phyloP scores from a whole-genome alignment of 2,797 vertebrate genomes.

The Siniperca undulata region DNA sequence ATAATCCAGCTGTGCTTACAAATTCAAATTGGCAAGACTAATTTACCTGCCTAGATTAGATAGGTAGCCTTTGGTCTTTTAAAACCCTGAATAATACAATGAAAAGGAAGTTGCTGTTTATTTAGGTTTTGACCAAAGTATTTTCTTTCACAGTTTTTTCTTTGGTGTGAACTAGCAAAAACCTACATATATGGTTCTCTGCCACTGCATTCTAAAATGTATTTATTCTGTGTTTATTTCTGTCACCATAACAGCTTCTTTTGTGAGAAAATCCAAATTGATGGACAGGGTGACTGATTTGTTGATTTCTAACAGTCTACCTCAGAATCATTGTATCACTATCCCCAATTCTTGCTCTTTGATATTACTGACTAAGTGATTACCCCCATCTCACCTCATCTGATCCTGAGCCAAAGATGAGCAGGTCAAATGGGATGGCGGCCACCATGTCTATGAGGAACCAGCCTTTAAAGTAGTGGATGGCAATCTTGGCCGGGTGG shows the following conservation, averaged over 20 bases:
- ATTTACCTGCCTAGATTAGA: no score
- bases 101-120: no score
- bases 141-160: no score
- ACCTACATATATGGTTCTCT: background rate
- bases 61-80: no score
- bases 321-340: background rate
- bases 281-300: background rate
- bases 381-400: slow-evolving; percentile 91
- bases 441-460: slow-evolving; percentile 99
- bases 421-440: slow-evolving; percentile 98
- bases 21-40: no score
- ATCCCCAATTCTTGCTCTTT: no score
- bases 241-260: background rate
- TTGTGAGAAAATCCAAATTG: background rate
- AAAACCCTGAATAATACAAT: no score
- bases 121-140: no score
- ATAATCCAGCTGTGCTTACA: background rate
- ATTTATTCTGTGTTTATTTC: background rate
- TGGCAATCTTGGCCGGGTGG: slow-evolving; percentile 96
- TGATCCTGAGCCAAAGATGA: slow-evolving; percentile 98
- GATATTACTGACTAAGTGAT: background rate
- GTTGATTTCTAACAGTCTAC: background rate
- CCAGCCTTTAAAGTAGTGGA: slow-evolving; percentile 99
- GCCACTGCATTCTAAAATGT: no score
- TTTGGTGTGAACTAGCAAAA: no score